Percentiles rank a stretch among this genome's conserved stretches.
Evolutionary conservation across 2,888 invertebrate species (phyloP).

Genomic region (Panopea generosa): DNA sequence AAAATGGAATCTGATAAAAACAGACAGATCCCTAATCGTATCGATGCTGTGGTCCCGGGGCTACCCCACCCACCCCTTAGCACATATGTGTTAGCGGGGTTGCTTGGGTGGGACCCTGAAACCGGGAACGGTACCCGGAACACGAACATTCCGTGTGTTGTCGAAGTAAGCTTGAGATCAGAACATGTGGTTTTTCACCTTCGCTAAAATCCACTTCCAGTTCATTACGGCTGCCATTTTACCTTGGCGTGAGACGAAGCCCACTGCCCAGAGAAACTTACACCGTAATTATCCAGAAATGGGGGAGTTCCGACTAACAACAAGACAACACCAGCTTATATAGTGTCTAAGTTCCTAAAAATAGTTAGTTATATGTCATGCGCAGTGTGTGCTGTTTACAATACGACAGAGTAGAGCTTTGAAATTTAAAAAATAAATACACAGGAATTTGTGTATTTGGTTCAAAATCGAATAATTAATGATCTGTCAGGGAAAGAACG

Average conservation of each 20-base stretch:
- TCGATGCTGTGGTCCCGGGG: slow-evolving; percentile 58
- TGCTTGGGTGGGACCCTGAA: slow-evolving; percentile 56
- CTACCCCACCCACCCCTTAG: slow-evolving; percentile 59
- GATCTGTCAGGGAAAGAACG: no score
- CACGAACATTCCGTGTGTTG: slow-evolving; percentile 63
- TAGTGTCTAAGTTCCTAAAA: neutral
- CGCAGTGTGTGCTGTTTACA: no score
- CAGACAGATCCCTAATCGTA: slow-evolving; percentile 20
- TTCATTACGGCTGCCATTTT: slow-evolving; percentile 45
- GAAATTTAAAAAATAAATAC: no score
- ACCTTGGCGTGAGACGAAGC: slow-evolving; percentile 23
- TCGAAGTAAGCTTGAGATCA: slow-evolving; percentile 58
- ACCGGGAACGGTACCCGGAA: slow-evolving; percentile 59
- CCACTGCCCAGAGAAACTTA: slow-evolving; percentile 8
- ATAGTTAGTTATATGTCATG: neutral
- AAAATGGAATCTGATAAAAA: slow-evolving; percentile 12
- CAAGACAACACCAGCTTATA: slow-evolving; percentile 10
- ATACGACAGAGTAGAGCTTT: no score
- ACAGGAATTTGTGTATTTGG: no score
- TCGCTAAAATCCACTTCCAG: slow-evolving; percentile 63
- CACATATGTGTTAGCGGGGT: slow-evolving; percentile 57
- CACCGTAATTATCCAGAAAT: slow-evolving; percentile 1
- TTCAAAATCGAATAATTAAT: no score
- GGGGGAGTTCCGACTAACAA: neutral
- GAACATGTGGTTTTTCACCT: slow-evolving; percentile 35